A percentile compares a stretch with the other conserved stretches of the same genome.
Conservation (phyloP, 92 coral and sea anemone genomes). For the Epizoanthus illoricatus region DNA sequence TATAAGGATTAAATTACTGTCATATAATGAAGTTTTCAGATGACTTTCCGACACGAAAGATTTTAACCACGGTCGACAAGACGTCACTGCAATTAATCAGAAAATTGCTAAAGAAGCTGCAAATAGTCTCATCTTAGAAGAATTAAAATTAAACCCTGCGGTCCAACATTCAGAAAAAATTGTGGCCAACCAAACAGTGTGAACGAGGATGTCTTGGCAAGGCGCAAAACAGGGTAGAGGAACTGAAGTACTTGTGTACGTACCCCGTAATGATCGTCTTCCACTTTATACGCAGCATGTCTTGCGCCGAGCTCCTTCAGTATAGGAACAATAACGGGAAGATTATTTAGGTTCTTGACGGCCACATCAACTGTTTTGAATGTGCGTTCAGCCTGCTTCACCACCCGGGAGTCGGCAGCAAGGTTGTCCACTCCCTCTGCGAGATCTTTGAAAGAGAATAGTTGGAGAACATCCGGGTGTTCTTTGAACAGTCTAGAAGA, state of each 20-base stretch:
- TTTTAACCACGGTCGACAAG: too few species aligned
- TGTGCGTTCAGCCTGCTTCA: slow-evolving; percentile 54
- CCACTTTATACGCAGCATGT: slow-evolving; percentile 62
- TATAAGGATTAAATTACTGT: too few species aligned
- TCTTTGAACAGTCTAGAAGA: slow-evolving; percentile 54
- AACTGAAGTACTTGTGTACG: background rate
- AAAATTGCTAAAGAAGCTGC: too few species aligned
- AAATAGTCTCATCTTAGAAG: too few species aligned
- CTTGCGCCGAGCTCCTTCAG: slow-evolving; percentile 77
- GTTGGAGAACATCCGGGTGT: slow-evolving; percentile 56
- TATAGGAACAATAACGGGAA: slow-evolving; percentile 54
- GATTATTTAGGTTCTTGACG: slow-evolving; percentile 63
- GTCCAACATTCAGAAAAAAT: too few species aligned
- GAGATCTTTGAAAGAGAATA: slow-evolving; percentile 74
- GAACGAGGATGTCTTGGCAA: background rate
- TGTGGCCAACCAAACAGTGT: too few species aligned
- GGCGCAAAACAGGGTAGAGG: too few species aligned
- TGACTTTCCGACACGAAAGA: too few species aligned
- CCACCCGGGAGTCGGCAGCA: slow-evolving; percentile 57
- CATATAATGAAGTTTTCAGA: too few species aligned
- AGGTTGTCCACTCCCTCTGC: slow-evolving; percentile 49
- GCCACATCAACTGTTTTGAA: slow-evolving; percentile 73
- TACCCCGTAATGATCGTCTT: slow-evolving; percentile 75
- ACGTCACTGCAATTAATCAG: too few species aligned
- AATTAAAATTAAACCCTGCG: too few species aligned